These are phyloP conservation scores for Bryconaethiops microstoma DNA, from an alignment of 2,797 vertebrate genomes.

Conservation along the genomic window DNA sequence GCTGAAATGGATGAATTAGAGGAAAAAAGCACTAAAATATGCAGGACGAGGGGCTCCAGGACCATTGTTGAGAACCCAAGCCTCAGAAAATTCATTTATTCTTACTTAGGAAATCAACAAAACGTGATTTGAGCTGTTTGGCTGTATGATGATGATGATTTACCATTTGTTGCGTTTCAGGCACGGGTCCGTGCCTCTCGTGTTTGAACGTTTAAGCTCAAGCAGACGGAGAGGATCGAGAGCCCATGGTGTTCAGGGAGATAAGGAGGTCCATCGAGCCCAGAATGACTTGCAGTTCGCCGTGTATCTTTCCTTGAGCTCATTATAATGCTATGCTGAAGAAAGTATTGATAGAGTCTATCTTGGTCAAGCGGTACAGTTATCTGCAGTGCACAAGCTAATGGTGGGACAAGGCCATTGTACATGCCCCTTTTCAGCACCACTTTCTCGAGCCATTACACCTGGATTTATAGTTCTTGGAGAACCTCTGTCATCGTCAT, in stretches of 20 bases:
- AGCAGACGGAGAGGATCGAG: background rate
- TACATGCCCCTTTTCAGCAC: constrained; percentile 1
- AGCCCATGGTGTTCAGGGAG: background rate
- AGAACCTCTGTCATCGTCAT: constrained; percentile 8
- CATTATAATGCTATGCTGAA: background rate
- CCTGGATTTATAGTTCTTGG: constrained; percentile 10
- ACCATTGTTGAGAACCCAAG: too few species aligned
- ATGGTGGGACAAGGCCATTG: constrained; percentile 4
- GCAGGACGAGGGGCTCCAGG: too few species aligned
- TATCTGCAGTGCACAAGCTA: constrained; percentile 15
- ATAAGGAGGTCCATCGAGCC: background rate
- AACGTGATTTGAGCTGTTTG: too few species aligned
- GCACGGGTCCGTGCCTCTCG: too few species aligned
- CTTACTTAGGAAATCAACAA: too few species aligned
- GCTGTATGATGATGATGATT: too few species aligned
- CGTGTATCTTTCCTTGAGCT: background rate
- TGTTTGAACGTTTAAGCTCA: background rate
- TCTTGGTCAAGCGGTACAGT: background rate
- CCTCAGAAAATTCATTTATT: too few species aligned
- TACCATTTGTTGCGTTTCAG: too few species aligned
- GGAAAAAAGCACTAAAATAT: too few species aligned
- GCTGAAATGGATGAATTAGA: too few species aligned
- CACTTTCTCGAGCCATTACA: constrained; percentile 1
- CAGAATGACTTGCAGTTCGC: background rate
- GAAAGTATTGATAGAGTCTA: background rate